These are phyloP conservation scores for Myotis yumanensis DNA, from an alignment of 2,113 vertebrate genomes.

Conservation along the genomic window DNA sequence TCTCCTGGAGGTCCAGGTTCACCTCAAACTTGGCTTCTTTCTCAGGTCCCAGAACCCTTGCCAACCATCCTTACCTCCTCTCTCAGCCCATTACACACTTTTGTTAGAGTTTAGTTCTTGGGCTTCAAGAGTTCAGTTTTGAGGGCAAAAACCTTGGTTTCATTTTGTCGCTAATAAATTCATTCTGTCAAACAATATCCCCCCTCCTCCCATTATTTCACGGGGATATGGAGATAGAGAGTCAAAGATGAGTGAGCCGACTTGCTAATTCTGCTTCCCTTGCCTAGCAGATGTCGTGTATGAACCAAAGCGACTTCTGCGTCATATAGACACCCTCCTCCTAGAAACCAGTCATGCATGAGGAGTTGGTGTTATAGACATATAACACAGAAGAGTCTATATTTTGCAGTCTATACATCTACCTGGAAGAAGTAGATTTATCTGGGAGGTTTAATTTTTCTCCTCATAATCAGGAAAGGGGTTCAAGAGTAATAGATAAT, in stretches of 20 bases:
- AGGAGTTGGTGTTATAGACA: not conserved
- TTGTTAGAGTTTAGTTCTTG: not conserved
- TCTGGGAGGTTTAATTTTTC: constrained; percentile 30
- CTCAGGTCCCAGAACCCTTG: not conserved
- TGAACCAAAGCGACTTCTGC: not conserved
- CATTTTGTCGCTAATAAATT: not conserved
- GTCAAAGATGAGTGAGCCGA: not conserved
- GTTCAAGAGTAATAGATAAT: not conserved
- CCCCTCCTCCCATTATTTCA: not conserved
- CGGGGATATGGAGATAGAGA: not conserved
- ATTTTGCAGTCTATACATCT: not conserved
- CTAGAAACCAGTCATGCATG: not conserved
- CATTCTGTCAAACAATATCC: not conserved
- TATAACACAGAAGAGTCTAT: not conserved
- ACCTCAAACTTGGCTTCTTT: not conserved
- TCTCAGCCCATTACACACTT: not conserved
- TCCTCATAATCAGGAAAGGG: not conserved
- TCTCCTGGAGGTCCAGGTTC: not conserved
- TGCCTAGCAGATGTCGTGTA: not conserved
- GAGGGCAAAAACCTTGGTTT: not conserved
- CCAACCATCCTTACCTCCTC: not conserved
- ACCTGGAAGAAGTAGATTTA: not conserved
- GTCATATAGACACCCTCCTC: not conserved
- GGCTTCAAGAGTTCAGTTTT: not conserved
- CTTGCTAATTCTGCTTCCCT: not conserved